A percentile compares a stretch with the other conserved stretches of the same genome.
Evolutionary conservation across 2,113 vertebrate species (phyloP).

Genomic region (Centropus bengalensis): DNA sequence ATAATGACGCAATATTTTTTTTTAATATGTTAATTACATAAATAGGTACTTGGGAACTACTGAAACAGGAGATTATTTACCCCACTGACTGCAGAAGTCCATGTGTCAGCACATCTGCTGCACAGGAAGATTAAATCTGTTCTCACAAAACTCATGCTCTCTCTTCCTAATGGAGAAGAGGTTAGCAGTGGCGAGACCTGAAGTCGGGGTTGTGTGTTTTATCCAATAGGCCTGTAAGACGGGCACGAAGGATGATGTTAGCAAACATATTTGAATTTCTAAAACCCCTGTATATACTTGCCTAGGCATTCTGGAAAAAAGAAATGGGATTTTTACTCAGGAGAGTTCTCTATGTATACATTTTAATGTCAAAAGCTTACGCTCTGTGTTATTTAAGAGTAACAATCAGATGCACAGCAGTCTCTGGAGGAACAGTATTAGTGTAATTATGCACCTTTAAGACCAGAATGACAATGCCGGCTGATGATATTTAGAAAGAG

Average conservation of each 20-base stretch:
- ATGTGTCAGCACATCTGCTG: conserved; percentile 56
- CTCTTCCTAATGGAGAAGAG: background rate
- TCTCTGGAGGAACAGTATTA: background rate
- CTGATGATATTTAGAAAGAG: background rate
- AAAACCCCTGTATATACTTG: background rate
- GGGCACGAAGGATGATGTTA: background rate
- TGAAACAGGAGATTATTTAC: conserved; percentile 56
- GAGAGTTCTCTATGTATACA: background rate
- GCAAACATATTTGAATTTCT: background rate
- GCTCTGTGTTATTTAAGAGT: background rate
- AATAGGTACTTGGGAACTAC: conserved; percentile 36
- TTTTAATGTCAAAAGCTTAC: background rate
- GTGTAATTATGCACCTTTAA: background rate
- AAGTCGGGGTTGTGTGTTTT: background rate
- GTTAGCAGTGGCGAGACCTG: background rate
- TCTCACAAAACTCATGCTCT: background rate
- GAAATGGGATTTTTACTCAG: background rate
- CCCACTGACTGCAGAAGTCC: conserved; percentile 27
- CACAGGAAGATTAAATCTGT: conserved; percentile 46
- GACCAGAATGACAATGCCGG: background rate
- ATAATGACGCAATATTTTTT: background rate
- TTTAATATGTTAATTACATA: conserved; percentile 19
- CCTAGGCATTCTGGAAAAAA: background rate
- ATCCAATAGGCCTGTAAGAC: background rate
- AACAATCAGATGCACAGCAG: background rate